Conservation (phyloP, 1,140 invertebrate genomes). For the Goniozus legneri region DNA sequence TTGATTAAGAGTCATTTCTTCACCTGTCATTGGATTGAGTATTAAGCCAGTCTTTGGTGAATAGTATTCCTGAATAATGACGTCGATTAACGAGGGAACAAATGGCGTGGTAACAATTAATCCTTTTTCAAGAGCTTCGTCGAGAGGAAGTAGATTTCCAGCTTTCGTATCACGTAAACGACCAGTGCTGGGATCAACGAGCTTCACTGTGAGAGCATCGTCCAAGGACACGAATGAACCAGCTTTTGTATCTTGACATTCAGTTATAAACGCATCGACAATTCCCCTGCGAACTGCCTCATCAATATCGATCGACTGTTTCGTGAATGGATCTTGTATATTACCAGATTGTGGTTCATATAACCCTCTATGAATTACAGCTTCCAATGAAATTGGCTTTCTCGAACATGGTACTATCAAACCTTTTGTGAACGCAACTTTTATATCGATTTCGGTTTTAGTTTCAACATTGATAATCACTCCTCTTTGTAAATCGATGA, state of each 20-base stretch:
- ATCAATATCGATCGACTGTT: slow-evolving; percentile 66
- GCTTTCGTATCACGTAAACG: slow-evolving; percentile 67
- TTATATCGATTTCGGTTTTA: slow-evolving; percentile 64
- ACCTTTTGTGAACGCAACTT: slow-evolving; percentile 68
- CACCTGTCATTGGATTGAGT: slow-evolving; percentile 75
- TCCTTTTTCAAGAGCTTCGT: slow-evolving; percentile 66
- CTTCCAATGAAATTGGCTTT: slow-evolving; percentile 73
- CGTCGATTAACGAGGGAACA: slow-evolving; percentile 68
- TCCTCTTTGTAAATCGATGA: slow-evolving; percentile 73
- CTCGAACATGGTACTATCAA: slow-evolving; percentile 64
- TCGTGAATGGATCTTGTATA: slow-evolving; percentile 69
- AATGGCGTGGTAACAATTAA: slow-evolving; percentile 69
- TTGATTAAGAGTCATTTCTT: slow-evolving; percentile 67
- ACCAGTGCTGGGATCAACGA: slow-evolving; percentile 68
- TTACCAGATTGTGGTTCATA: slow-evolving; percentile 70
- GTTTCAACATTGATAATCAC: slow-evolving; percentile 68
- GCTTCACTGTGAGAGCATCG: slow-evolving; percentile 63
- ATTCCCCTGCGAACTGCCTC: slow-evolving; percentile 77
- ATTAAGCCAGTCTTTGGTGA: slow-evolving; percentile 71
- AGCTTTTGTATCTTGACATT: slow-evolving; percentile 72
- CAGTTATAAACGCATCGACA: slow-evolving; percentile 78
- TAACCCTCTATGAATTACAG: slow-evolving; percentile 66
- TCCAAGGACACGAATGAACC: slow-evolving; percentile 67
- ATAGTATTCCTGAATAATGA: slow-evolving; percentile 78
- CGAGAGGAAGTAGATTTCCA: slow-evolving; percentile 64